These are phyloP conservation scores for Parazoanthus atlanticus DNA, from an alignment of 92 coral and sea anemone genomes.

Conservation along the genomic window DNA sequence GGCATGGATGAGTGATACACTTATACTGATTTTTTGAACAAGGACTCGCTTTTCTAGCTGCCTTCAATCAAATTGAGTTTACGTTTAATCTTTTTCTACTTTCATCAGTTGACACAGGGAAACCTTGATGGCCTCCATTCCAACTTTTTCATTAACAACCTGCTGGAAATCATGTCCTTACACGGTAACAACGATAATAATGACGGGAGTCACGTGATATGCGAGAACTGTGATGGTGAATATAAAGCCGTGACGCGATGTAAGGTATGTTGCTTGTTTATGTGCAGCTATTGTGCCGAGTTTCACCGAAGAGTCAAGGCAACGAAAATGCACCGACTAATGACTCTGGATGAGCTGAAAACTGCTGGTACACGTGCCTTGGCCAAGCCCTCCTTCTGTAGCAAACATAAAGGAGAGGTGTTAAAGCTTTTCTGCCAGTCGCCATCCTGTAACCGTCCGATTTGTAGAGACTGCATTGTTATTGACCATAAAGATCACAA, in stretches of 20 bases:
- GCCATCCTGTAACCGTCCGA: not conserved
- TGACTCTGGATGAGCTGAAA: conserved; percentile 58
- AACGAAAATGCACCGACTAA: conserved; percentile 55
- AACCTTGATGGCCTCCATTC: not conserved
- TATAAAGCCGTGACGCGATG: conserved; percentile 62
- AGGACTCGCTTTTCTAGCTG: no score
- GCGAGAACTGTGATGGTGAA: conserved; percentile 46
- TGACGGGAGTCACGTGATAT: no score
- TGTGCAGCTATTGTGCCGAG: conserved; percentile 69
- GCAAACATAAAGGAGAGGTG: conserved; percentile 19
- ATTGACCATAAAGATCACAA: not conserved
- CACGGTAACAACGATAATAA: no score
- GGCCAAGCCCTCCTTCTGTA: conserved; percentile 60
- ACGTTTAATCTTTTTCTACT: not conserved
- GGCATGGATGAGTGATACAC: no score
- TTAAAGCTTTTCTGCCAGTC: conserved; percentile 64
- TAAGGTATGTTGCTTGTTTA: conserved; percentile 54
- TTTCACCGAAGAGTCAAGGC: conserved; percentile 56
- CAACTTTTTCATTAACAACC: no score
- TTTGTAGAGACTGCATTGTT: not conserved
- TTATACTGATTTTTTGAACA: no score
- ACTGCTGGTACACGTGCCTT: conserved; percentile 45
- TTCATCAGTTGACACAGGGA: not conserved
- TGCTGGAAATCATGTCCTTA: not conserved
- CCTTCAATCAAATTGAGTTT: no score